Evolutionary conservation across 2,888 invertebrate genomes (phyloP).

Genomic region (Peribatodes rhomboidaria): DNA sequence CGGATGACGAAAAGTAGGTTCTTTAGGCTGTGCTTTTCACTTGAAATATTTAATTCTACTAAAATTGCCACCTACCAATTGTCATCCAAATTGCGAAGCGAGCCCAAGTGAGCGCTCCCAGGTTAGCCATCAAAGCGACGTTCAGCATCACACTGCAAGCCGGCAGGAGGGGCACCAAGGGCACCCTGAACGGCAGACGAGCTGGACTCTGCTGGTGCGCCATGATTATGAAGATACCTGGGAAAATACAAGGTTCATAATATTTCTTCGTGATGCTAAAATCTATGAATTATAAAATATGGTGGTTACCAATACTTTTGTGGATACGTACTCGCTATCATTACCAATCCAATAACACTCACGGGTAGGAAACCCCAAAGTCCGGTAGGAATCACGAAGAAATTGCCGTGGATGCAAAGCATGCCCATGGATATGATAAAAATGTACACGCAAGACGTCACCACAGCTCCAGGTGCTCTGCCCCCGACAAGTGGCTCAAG

Average conservation of each 20-base stretch:
- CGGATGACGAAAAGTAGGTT: no score
- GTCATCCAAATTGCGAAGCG: conserved; percentile 95
- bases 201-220: conserved; percentile 92
- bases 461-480: conserved; percentile 92
- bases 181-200: conserved; percentile 92
- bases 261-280: not conserved
- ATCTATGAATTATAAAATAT: not conserved
- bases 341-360: conserved; percentile 27
- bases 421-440: conserved; percentile 90
- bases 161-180: conserved; percentile 92
- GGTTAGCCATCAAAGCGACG: conserved; percentile 93
- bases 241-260: conserved; percentile 15
- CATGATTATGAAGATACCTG: conserved; percentile 90
- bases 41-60: not conserved
- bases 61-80: conserved; percentile 85
- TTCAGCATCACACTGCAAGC: conserved; percentile 93
- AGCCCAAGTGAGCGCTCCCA: conserved; percentile 93
- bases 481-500: conserved; percentile 90
- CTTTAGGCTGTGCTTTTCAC: no score
- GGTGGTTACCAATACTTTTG: not conserved
- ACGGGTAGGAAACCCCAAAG: conserved; percentile 90
- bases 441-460: conserved; percentile 90
- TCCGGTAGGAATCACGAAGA: conserved; percentile 82
- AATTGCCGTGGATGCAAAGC: conserved; percentile 89
- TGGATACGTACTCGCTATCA: conserved; percentile 34